A percentile compares a stretch with the other conserved stretches of the same genome.
Evolutionary conservation across 2,113 vertebrate species (phyloP).

Genomic region (Arvicanthis niloticus): DNA sequence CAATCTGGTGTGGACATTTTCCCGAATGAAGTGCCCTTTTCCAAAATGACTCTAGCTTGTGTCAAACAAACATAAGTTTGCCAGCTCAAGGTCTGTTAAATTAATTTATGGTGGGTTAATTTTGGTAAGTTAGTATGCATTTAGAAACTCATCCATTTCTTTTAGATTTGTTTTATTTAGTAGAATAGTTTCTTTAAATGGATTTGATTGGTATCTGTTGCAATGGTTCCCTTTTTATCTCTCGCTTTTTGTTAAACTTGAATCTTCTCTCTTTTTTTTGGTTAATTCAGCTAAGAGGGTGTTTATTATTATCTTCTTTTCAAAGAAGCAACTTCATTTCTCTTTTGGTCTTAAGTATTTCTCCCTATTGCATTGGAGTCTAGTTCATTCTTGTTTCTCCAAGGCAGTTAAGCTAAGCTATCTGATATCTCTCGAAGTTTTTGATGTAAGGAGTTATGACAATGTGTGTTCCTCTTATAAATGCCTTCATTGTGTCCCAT

Average conservation of each 20-base stretch:
- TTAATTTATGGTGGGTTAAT: not conserved
- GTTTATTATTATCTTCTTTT: not conserved
- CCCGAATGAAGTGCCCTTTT: not conserved
- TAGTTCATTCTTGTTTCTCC: not conserved
- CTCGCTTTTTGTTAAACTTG: not conserved
- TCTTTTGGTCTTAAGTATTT: not conserved
- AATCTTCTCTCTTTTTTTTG: not conserved
- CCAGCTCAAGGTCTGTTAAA: not conserved
- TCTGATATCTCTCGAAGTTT: not conserved
- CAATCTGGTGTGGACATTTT: not conserved
- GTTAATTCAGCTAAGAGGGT: not conserved
- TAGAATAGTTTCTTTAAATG: not conserved
- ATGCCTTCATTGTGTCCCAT: not conserved
- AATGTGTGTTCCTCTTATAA: not conserved
- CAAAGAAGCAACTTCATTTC: not conserved
- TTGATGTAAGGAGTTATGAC: not conserved
- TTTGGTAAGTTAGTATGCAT: not conserved
- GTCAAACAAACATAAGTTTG: no score
- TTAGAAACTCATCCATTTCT: not conserved
- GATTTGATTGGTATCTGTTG: not conserved
- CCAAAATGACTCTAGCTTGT: not conserved
- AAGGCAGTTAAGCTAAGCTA: not conserved
- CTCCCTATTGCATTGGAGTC: not conserved
- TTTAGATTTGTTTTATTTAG: not conserved
- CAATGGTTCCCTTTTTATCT: not conserved